Conservation (phyloP, 2,113 vertebrate genomes). For the Lagopus leucura region DNA sequence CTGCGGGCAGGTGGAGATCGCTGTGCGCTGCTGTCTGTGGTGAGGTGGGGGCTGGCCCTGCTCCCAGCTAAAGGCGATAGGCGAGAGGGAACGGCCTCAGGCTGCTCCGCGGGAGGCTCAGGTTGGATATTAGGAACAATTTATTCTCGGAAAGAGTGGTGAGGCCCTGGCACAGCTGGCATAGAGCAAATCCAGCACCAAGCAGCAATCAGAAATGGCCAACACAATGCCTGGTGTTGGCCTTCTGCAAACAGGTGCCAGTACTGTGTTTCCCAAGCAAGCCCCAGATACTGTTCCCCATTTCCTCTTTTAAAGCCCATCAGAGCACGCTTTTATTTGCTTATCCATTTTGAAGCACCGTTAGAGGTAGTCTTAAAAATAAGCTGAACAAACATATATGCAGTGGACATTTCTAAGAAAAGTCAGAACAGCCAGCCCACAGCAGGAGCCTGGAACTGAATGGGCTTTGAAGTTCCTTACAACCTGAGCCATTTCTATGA, state of each 20-base stretch:
- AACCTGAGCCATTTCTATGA: neutral
- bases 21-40: too few species aligned
- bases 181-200: neutral
- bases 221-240: neutral
- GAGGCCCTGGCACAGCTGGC: too few species aligned
- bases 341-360: neutral
- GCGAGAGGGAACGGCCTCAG: too few species aligned
- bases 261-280: rapidly evolving
- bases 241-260: rapidly evolving
- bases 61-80: too few species aligned
- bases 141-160: too few species aligned
- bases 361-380: neutral
- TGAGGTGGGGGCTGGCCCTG: too few species aligned
- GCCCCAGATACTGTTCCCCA: neutral
- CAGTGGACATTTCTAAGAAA: neutral
- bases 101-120: too few species aligned
- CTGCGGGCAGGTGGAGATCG: neutral
- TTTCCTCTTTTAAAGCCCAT: neutral
- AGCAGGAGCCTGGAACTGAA: too few species aligned
- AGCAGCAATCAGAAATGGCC: neutral
- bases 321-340: neutral
- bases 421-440: too few species aligned
- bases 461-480: too few species aligned
- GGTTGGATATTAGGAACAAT: too few species aligned
- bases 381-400: neutral